A percentile compares a stretch with the other conserved stretches of the same genome.
Conservation (phyloP, 2,797 vertebrate genomes). For the Amniataba percoides region DNA sequence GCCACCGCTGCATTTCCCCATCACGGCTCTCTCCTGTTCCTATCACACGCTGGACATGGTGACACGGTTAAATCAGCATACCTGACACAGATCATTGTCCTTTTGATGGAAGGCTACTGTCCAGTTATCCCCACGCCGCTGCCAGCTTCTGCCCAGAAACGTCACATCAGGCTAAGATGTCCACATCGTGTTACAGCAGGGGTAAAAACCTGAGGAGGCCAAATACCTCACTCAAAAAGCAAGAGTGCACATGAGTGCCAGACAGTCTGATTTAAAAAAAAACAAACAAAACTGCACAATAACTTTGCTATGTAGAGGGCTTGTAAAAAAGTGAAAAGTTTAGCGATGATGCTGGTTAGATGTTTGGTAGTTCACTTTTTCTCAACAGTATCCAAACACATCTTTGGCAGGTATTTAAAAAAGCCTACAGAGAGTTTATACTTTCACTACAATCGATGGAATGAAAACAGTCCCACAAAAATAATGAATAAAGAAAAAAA, state of each 20-base stretch:
- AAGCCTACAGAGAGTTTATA: not conserved
- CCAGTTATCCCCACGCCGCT: not conserved
- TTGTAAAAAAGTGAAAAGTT: not conserved
- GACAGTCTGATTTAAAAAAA: slow-evolving; percentile 5
- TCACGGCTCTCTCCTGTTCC: slow-evolving; percentile 33
- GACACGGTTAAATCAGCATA: slow-evolving; percentile 58
- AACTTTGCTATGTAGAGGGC: not conserved
- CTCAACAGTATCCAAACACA: not conserved
- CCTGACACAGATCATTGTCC: slow-evolving; percentile 49
- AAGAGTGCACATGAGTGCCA: not conserved
- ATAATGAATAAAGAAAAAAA: not conserved
- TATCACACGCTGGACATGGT: slow-evolving; percentile 48
- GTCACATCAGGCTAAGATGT: slow-evolving; percentile 8
- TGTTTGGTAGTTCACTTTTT: slow-evolving; percentile 2
- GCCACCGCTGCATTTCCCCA: slow-evolving; percentile 46
- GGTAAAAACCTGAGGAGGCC: slow-evolving; percentile 9
- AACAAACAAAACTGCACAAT: not conserved
- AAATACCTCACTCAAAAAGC: slow-evolving; percentile 25
- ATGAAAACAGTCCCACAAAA: slow-evolving; percentile 6
- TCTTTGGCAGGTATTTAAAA: not conserved
- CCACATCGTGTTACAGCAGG: not conserved
- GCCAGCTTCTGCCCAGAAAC: slow-evolving; percentile 24
- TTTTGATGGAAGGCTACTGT: slow-evolving; percentile 32
- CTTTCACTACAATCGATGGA: not conserved
- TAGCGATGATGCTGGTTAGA: not conserved